Evolutionary conservation across 1,140 invertebrate species (phyloP).

Genomic region (Harlomillsia oculata): DNA sequence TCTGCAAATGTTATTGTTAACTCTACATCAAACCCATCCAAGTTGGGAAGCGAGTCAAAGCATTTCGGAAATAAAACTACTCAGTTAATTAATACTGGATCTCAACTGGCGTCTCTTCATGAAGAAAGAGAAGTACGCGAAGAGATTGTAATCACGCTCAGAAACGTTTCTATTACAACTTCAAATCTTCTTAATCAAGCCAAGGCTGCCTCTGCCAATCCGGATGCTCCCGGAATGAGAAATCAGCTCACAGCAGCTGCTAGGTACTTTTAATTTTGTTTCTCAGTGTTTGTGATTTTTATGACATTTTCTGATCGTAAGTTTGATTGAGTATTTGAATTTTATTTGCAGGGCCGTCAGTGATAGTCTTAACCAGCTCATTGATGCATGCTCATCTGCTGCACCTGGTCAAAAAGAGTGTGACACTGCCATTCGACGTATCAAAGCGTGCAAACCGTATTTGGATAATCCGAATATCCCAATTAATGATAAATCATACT

Average conservation of each 20-base stretch:
- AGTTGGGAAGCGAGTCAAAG: slow-evolving; percentile 61
- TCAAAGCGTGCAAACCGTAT: slow-evolving; percentile 70
- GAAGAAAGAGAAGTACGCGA: slow-evolving; percentile 57
- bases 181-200: slow-evolving; percentile 76
- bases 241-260: slow-evolving; percentile 78
- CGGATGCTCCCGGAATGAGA: slow-evolving; percentile 77
- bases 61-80: slow-evolving; percentile 52
- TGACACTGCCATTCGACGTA: slow-evolving; percentile 88
- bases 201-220: slow-evolving; percentile 79
- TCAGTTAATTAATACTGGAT: slow-evolving; percentile 25
- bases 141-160: slow-evolving; percentile 74
- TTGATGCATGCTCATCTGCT: slow-evolving; percentile 70
- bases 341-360: slow-evolving; percentile 56
- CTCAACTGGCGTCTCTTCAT: slow-evolving; percentile 24
- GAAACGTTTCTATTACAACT: slow-evolving; percentile 76
- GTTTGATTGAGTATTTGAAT: too few species aligned
- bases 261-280: slow-evolving; percentile 43
- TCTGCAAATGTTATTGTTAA: slow-evolving; percentile 46
- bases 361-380: slow-evolving; percentile 82
- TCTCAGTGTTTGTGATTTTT: too few species aligned
- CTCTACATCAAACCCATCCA: slow-evolving; percentile 48
- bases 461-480: slow-evolving; percentile 80
- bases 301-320: too few species aligned
- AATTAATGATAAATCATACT: slow-evolving; percentile 79
- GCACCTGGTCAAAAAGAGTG: slow-evolving; percentile 90